Conservation (phyloP, 2,797 vertebrate genomes). For the Xyrichtys novacula region DNA sequence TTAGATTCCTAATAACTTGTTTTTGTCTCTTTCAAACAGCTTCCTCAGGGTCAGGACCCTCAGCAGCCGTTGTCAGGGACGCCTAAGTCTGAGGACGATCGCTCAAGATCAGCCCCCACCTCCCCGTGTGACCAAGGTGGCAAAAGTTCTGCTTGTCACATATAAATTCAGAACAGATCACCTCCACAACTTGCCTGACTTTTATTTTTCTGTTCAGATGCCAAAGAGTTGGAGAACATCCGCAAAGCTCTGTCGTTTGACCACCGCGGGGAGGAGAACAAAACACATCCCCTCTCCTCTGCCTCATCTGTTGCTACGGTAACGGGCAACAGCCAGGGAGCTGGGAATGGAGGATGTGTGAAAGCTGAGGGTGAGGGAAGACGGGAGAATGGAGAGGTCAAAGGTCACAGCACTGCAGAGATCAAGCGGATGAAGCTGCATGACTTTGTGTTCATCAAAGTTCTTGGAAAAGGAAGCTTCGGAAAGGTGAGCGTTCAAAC, state of each 20-base stretch:
- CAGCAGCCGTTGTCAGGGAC: constrained; percentile 85
- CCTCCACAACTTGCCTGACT: not conserved
- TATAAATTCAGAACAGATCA: not conserved
- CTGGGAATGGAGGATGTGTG: rapidly evolving
- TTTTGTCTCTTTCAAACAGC: constrained; percentile 75
- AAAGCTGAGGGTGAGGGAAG: not conserved
- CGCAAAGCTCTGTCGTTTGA: constrained; percentile 95
- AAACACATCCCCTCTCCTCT: constrained; percentile 77
- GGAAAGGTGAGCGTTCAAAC: constrained; percentile 92
- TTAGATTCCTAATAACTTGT: no score
- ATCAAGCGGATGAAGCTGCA: constrained; percentile 89
- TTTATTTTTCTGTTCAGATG: constrained; percentile 78
- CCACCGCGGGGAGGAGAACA: constrained; percentile 91
- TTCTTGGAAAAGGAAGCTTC: constrained; percentile 97
- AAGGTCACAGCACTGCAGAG: constrained; percentile 60
- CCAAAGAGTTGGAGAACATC: constrained; percentile 95
- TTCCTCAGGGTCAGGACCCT: constrained; percentile 89
- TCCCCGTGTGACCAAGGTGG: constrained; percentile 96
- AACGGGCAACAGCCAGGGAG: not conserved
- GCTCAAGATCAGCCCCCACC: constrained; percentile 93
- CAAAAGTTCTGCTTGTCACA: not conserved
- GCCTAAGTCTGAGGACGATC: constrained; percentile 89
- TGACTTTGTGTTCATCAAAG: constrained; percentile 97
- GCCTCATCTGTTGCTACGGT: constrained; percentile 57
- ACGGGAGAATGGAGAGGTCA: constrained; percentile 89